phyloP scores from a whole-genome alignment of 1,140 invertebrate genomes.

The Anastatus disparis region DNA sequence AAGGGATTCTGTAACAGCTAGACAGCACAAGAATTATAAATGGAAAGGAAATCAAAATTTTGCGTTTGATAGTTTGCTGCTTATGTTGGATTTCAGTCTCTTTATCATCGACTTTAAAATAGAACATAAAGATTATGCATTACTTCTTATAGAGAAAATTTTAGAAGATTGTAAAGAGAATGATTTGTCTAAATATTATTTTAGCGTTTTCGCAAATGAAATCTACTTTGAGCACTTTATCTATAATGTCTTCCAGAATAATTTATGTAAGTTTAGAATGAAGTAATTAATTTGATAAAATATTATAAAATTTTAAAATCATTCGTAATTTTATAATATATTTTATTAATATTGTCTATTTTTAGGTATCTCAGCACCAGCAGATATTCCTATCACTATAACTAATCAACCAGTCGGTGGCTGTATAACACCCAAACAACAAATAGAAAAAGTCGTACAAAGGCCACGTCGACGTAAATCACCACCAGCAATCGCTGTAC shows the following conservation, averaged over 20 bases:
- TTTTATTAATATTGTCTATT: not conserved
- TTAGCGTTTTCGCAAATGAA: conserved; percentile 48
- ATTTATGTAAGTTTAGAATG: not conserved
- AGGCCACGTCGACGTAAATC: conserved; percentile 22
- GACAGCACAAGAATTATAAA: conserved; percentile 27
- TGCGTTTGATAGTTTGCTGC: conserved; percentile 47
- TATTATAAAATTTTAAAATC: not conserved
- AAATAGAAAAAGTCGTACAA: not conserved
- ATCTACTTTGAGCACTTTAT: conserved; percentile 29
- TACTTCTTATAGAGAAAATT: conserved; percentile 26
- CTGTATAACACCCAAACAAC: conserved; percentile 27
- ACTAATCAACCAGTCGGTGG: conserved; percentile 1
- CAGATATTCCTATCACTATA: conserved; percentile 27
- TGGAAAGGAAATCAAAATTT: conserved; percentile 44
- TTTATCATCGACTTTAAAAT: conserved; percentile 41
- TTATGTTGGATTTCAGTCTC: conserved; percentile 52
- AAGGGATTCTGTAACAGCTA: conserved; percentile 27
- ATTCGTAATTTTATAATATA: not conserved
- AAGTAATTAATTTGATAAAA: not conserved
- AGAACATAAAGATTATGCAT: conserved; percentile 16
- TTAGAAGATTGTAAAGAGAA: conserved; percentile 38
- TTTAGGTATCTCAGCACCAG: conserved; percentile 11
- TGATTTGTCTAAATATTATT: conserved; percentile 50
- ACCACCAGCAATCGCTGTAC: not conserved
- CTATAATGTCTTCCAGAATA: not conserved